phyloP scores from a whole-genome alignment of 2,113 vertebrate species.

The Chaenocephalus aceratus region DNA sequence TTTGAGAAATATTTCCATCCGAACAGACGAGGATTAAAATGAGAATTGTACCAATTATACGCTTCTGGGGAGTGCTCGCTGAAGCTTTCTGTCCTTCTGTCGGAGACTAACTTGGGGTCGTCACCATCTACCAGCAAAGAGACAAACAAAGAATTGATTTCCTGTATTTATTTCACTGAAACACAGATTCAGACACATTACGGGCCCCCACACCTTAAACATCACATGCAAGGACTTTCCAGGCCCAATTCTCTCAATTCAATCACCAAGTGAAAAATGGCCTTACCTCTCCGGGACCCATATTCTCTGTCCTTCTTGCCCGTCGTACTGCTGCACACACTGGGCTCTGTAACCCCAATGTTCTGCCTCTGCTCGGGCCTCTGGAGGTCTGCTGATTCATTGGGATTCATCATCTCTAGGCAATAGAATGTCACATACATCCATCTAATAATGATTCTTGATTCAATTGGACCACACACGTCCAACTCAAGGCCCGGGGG shows the following conservation, averaged over 20 bases:
- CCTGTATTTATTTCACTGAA: neutral
- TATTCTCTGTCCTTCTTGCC: conserved; percentile 24
- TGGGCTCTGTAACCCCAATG: neutral
- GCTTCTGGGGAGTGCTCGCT: conserved; percentile 61
- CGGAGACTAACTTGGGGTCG: neutral
- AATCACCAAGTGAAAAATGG: neutral
- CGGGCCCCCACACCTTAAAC: too few species aligned
- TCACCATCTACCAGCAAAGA: conserved; percentile 7
- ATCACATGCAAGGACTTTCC: too few species aligned
- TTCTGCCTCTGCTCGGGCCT: neutral
- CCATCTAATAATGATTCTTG: too few species aligned
- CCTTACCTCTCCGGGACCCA: conserved; percentile 36
- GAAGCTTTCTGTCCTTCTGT: conserved; percentile 8
- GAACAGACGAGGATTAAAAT: neutral
- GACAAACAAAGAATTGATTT: neutral
- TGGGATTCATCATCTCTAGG: too few species aligned
- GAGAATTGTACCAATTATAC: conserved; percentile 80
- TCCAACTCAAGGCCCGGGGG: too few species aligned
- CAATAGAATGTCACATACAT: too few species aligned
- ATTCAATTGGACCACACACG: too few species aligned
- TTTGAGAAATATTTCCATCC: neutral
- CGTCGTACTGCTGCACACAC: conserved; percentile 1
- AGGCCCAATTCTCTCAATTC: too few species aligned
- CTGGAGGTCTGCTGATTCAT: neutral
- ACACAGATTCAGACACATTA: too few species aligned